A percentile compares a stretch with the other conserved stretches of the same genome.
Conservation (phyloP, 2,888 invertebrate species). For the Emmelina monodactyla region DNA sequence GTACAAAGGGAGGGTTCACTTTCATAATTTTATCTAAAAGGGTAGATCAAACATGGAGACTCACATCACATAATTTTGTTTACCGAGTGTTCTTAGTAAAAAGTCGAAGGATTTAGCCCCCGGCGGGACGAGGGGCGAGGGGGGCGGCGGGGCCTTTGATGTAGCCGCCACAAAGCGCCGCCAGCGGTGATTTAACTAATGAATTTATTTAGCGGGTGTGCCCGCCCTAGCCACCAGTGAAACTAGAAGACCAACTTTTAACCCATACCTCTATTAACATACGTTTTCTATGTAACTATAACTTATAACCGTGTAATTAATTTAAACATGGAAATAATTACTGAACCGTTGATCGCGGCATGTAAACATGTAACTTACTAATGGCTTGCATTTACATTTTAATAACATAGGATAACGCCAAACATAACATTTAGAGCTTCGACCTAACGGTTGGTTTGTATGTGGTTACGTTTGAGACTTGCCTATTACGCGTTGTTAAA, state of each 20-base stretch:
- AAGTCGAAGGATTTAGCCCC: slow-evolving; percentile 55
- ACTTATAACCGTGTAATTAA: too few species aligned
- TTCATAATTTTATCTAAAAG: slow-evolving; percentile 55
- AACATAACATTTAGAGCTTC: too few species aligned
- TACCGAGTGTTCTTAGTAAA: slow-evolving; percentile 65
- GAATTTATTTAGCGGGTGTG: slow-evolving; percentile 66
- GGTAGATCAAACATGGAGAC: slow-evolving; percentile 63
- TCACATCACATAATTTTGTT: slow-evolving; percentile 64
- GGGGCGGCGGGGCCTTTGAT: slow-evolving; percentile 46
- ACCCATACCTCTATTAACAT: not conserved
- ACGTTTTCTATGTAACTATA: too few species aligned
- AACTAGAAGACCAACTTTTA: not conserved
- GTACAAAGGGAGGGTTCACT: slow-evolving; percentile 47
- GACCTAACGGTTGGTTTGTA: too few species aligned
- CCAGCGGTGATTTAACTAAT: slow-evolving; percentile 67
- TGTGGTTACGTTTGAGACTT: too few species aligned
- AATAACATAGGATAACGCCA: too few species aligned
- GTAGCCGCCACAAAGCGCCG: slow-evolving; percentile 65
- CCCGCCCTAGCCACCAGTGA: slow-evolving; percentile 22
- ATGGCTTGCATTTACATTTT: too few species aligned
- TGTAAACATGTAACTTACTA: too few species aligned
- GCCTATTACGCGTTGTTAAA: too few species aligned
- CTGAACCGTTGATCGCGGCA: too few species aligned
- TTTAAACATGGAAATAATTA: too few species aligned
- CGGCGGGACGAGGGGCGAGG: slow-evolving; percentile 37